These are phyloP conservation scores for Drosophila infuscata DNA, from an alignment of 2,888 invertebrate species.

Conservation along the genomic window DNA sequence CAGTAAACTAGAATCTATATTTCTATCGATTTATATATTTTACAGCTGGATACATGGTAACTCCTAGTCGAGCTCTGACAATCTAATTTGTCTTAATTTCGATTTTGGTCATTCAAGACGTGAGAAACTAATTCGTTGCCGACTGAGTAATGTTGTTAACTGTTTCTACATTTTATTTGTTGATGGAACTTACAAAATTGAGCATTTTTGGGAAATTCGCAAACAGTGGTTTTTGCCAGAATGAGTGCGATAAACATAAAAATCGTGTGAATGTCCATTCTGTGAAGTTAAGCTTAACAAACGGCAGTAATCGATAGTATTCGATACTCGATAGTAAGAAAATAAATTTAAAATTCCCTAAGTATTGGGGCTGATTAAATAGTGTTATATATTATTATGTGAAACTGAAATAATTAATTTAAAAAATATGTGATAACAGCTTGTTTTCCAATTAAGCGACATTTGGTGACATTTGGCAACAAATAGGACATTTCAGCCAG, in stretches of 20 bases:
- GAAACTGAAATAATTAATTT: not conserved
- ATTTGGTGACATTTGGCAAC: constrained; percentile 10
- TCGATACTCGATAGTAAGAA: not conserved
- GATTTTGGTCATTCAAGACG: no score
- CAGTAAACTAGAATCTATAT: not conserved
- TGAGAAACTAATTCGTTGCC: no score
- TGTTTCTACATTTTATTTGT: no score
- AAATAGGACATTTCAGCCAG: constrained; percentile 22
- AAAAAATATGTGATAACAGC: not conserved
- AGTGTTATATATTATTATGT: not conserved
- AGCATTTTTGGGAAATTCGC: no score
- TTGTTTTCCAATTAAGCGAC: not conserved
- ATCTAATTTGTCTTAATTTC: no score
- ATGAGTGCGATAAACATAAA: no score
- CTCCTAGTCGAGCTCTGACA: not conserved
- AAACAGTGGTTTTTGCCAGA: no score
- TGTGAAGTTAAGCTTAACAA: no score
- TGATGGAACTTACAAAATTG: no score
- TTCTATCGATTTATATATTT: not conserved
- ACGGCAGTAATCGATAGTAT: no score
- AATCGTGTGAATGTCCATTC: no score
- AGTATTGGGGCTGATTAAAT: not conserved
- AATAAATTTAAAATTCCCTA: not conserved
- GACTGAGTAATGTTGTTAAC: no score
- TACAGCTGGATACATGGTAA: not conserved